A percentile compares a stretch with the other conserved stretches of the same genome.
These are phyloP conservation scores for Laspeyria flexula DNA, from an alignment of 2,888 invertebrate species.

Conservation along the genomic window DNA sequence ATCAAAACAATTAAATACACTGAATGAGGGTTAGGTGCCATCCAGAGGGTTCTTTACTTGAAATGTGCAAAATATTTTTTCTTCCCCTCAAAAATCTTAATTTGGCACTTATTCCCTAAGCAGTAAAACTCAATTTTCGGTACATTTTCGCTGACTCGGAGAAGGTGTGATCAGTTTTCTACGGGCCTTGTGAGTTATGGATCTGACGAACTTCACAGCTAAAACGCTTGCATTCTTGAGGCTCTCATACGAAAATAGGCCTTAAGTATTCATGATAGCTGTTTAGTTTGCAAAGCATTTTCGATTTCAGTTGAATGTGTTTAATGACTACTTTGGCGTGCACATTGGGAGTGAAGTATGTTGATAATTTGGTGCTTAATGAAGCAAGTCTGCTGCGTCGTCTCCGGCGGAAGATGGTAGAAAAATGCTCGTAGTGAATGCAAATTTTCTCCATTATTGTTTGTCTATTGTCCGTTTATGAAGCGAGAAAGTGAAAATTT, in stretches of 20 bases:
- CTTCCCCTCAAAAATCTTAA: slow-evolving; percentile 19
- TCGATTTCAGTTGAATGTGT: slow-evolving; percentile 49
- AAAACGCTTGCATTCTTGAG: slow-evolving; percentile 60
- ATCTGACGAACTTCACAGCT: slow-evolving; percentile 71
- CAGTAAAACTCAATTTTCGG: slow-evolving; percentile 49
- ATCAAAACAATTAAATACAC: slow-evolving; percentile 81
- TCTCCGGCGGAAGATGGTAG: slow-evolving; percentile 76
- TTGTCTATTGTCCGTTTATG: slow-evolving; percentile 81
- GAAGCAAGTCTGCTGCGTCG: slow-evolving; percentile 76
- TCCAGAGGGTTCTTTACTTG: slow-evolving; percentile 69
- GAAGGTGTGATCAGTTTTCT: slow-evolving; percentile 64
- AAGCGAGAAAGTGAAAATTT: slow-evolving; percentile 67
- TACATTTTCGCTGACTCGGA: slow-evolving; percentile 29
- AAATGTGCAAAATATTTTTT: slow-evolving; percentile 62
- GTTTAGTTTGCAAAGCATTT: slow-evolving; percentile 47
- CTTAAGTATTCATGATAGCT: slow-evolving; percentile 55
- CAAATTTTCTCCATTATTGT: slow-evolving; percentile 82
- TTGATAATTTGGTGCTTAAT: slow-evolving; percentile 84
- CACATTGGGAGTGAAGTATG: slow-evolving; percentile 67
- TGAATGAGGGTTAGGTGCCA: slow-evolving; percentile 67
- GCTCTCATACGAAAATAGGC: slow-evolving; percentile 61
- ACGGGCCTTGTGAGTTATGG: slow-evolving; percentile 71
- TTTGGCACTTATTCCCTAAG: slow-evolving; percentile 25
- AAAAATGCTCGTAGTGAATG: slow-evolving; percentile 78
- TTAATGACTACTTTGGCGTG: slow-evolving; percentile 77